These are phyloP conservation scores for Hippopotamus amphibius DNA, from an alignment of 2,113 vertebrate species.

Conservation along the genomic window DNA sequence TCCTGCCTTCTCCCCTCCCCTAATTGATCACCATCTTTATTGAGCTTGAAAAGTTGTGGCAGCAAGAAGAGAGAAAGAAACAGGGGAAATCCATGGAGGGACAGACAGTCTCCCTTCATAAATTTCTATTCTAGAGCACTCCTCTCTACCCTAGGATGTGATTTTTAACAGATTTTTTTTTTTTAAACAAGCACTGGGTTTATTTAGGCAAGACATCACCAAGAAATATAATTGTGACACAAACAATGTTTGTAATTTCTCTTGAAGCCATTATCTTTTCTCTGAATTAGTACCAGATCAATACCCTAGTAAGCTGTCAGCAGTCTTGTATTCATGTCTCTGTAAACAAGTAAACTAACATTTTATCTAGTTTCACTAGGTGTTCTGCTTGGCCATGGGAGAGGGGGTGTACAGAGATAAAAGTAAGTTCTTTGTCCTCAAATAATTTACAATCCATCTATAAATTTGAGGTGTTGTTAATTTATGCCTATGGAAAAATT, in stretches of 20 bases:
- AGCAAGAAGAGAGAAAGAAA: conserved; percentile 40
- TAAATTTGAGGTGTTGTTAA: conserved; percentile 27
- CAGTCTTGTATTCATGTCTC: conserved; percentile 46
- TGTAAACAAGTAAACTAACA: conserved; percentile 66
- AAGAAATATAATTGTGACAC: conserved; percentile 71
- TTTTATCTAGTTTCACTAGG: conserved; percentile 22
- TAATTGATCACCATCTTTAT: conserved; percentile 61
- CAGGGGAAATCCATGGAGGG: conserved; percentile 26
- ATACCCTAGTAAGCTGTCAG: conserved; percentile 60
- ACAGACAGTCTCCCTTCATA: conserved; percentile 48
- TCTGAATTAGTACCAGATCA: conserved; percentile 71
- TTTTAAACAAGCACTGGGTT: conserved; percentile 30
- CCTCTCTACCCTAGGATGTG: background rate
- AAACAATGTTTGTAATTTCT: conserved; percentile 64
- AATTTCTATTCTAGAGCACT: conserved; percentile 29
- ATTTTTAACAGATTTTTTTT: conserved; percentile 49
- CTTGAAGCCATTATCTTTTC: conserved; percentile 64
- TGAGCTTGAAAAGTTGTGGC: conserved; percentile 42
- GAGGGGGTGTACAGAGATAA: background rate
- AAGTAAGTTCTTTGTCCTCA: background rate
- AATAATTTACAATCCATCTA: background rate
- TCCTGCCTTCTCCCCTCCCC: background rate
- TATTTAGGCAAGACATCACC: conserved; percentile 46
- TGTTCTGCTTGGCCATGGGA: background rate
- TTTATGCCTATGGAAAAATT: conserved; percentile 2